Percentiles rank a stretch among this genome's conserved stretches.
Evolutionary conservation across 2,797 vertebrate species (phyloP).

Genomic region (Taeniopygia guttata): DNA sequence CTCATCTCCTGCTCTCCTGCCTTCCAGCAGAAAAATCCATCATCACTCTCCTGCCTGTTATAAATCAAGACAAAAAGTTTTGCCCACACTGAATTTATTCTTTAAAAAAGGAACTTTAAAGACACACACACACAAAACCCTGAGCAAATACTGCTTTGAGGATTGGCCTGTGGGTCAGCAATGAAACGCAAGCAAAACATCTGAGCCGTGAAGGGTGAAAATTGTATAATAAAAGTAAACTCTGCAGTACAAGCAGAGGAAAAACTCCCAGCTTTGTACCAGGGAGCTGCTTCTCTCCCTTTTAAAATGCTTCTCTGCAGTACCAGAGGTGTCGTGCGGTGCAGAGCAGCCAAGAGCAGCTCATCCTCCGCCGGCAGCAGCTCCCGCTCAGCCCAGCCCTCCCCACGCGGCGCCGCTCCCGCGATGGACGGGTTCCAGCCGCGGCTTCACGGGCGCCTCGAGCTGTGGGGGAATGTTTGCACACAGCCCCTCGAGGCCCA

Average conservation of each 20-base stretch:
- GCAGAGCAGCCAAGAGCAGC: not conserved
- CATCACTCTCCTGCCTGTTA: not conserved
- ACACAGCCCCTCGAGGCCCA: conserved; percentile 20
- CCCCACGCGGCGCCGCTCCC: not conserved
- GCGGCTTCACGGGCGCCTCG: not conserved
- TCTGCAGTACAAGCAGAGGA: not conserved
- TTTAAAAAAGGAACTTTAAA: not conserved
- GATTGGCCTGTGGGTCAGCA: conserved; percentile 16
- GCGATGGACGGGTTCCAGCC: not conserved
- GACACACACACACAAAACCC: accelerated
- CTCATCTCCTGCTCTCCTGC: not conserved
- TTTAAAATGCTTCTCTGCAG: not conserved
- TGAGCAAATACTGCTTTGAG: conserved; percentile 24
- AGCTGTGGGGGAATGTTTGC: conserved; percentile 68
- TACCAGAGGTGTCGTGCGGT: accelerated
- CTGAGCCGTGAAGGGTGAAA: conserved; percentile 5
- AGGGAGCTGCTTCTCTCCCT: not conserved
- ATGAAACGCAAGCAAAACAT: not conserved
- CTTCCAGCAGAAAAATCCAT: not conserved
- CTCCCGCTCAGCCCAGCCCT: not conserved
- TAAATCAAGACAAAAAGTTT: not conserved
- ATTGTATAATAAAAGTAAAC: not conserved
- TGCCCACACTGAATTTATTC: not conserved
- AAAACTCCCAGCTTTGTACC: not conserved
- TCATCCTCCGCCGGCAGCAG: accelerated